Evolutionary conservation across 2,113 vertebrate species (phyloP), one percentile per base, ranked within the genome.

Genomic region (Fukomys damarensis): DNA sequence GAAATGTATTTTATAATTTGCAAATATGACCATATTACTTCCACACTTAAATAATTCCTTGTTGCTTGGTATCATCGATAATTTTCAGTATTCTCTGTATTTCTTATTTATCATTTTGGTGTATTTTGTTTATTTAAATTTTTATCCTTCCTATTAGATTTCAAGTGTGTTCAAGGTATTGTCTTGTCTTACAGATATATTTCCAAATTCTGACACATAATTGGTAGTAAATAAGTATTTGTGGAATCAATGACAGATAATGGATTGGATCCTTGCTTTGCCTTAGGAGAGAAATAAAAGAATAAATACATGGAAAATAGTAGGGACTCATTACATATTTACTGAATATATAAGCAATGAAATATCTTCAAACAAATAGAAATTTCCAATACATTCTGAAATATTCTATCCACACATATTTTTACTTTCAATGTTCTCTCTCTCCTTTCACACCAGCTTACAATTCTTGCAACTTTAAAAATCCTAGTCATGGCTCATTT

Each of bases 101-200:
- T 88, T 79, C 54, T 92, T 92, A 84, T n/a, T 38, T 70, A 35
- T 56, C 61, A 72, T 58, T 46, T 94, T 79, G 61, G 43, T 70
- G 83, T 83, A 49, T 49, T 65, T 89, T 49, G 14, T 24, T 43
- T 77, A 28, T 82, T 88, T 68, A 28, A 66, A 82, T 24, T n/a
- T 94, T 87, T 91, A 10, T 91, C 41, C 46, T 86, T 24, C 26
- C 12, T 16, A 54, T 92, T 92, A 54, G 49, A 72, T 86, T 95
- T 68, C 86, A 93, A 63, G 28, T 80, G 30, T 74, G 19, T 74
- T 89, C 26, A 16, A 43, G 61, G 43, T 14, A 43, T 13, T 74
- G 22, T 8, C 30, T 9, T 38, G 8, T 46, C 52, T 61, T 93
- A 56, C 16, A 38, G 59, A 6, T 58, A 65, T 12, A 20, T 81